A percentile compares a stretch with the other conserved stretches of the same genome.
Conservation (phyloP, 2,113 vertebrate species). For the Agelaius tricolor region DNA sequence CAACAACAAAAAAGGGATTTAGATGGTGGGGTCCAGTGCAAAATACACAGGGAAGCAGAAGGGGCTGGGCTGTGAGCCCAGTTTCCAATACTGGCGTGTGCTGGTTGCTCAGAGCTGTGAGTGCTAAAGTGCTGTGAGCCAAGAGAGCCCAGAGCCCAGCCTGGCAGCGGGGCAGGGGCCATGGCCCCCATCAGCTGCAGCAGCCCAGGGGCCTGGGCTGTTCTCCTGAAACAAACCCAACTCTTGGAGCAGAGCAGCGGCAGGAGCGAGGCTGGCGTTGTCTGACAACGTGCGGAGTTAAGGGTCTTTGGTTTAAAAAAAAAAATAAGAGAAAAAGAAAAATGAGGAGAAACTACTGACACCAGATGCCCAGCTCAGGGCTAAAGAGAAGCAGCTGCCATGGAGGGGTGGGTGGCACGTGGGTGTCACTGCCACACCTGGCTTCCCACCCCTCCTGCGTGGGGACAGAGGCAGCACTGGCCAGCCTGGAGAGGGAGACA, state of each 20-base stretch:
- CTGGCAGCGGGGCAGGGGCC: neutral
- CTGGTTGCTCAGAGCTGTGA: constrained; percentile 29
- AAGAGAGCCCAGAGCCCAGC: neutral
- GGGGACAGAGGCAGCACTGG: neutral
- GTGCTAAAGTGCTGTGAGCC: constrained; percentile 61
- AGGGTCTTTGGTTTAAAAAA: constrained; percentile 41
- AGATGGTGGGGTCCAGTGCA: constrained; percentile 61
- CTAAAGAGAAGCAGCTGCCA: neutral
- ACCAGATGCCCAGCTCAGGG: neutral
- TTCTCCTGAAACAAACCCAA: neutral
- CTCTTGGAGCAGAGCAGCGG: neutral
- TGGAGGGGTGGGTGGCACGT: neutral
- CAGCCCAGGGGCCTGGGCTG: neutral
- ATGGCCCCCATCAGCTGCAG: neutral
- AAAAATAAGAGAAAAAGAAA: neutral
- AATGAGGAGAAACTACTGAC: neutral
- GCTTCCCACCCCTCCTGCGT: neutral
- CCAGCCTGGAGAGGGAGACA: neutral
- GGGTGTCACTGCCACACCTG: neutral
- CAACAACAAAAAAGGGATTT: neutral
- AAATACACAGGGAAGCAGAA: constrained; percentile 29
- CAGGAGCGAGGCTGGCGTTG: neutral
- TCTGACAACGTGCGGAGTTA: fast-evolving
- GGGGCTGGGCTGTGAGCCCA: neutral
- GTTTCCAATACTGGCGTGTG: neutral